Evolutionary conservation across 2,113 vertebrate species (phyloP), one percentile per base, ranked within the genome.

Genomic region (Henicopernis longicauda): DNA sequence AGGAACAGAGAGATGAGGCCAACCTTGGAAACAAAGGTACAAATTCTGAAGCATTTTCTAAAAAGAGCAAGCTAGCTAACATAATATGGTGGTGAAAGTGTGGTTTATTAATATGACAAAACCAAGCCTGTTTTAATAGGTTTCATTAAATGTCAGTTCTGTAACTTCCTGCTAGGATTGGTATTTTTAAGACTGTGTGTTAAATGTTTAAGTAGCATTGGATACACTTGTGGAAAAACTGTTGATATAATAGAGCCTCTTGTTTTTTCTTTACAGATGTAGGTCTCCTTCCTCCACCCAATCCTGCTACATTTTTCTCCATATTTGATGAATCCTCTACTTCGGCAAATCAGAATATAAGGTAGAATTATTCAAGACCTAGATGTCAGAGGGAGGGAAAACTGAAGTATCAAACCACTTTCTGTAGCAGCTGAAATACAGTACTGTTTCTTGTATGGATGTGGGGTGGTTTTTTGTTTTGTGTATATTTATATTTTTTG

Each of bases 291-390:
- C 65, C n/a, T 12, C 80, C 59, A 67, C 4, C 10, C 3, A 95
- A 79, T 93, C 38, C 93, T 89, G 55, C 85, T 67, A 13, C 42
- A 1, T 84, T 93, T 93, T 98, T 98, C 90, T 96, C 97, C 65
- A 80, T 98, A 93, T 98, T 98, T 97, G 98, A 98, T 91, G 98
- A 98, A 74, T 97, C 93, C 54, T 94, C 96, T 91, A 44, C 95
- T 96, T 72, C 58, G 89, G 73, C 96, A 95, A 95, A 92, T 70
- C 93, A 96, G 78, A 96, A 90, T 79, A 87, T 5, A 97, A 98
- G 98, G 98, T 98, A 96, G 57, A 27, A 42, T 69, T 82, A 58
- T 17, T 86, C 22, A 61, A 88, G 58, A 36, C 23, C 16, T 54
- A 29, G 3, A 45, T 76, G 73, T 84, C 45, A 55, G 52, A 58